phyloP scores from a whole-genome alignment of 2,888 invertebrate species.

The Conus canariensis region DNA sequence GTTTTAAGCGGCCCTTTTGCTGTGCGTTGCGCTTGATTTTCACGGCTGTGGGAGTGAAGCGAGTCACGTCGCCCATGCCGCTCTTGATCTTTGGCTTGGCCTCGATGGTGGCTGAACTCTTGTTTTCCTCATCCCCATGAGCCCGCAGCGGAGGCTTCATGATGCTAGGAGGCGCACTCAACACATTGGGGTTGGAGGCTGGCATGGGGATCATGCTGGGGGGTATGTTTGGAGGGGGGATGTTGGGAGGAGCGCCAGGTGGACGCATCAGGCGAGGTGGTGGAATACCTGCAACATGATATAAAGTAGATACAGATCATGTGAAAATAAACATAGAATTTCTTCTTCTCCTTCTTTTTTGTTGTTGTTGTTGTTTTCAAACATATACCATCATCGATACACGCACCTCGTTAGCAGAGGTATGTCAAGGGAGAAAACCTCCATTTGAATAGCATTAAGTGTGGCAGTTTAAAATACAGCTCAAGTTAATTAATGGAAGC shows the following conservation, averaged over 20 bases:
- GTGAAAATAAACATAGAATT: neutral
- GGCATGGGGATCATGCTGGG: conserved; percentile 55
- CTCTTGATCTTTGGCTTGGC: conserved; percentile 95
- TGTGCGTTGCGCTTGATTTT: conserved; percentile 90
- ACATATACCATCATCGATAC: no score
- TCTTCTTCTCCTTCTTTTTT: no score
- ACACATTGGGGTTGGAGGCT: conserved; percentile 84
- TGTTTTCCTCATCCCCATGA: conserved; percentile 68
- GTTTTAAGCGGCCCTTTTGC: conserved; percentile 69
- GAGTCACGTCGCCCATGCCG: conserved; percentile 88
- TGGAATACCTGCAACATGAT: conserved; percentile 63
- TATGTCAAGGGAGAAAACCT: no score
- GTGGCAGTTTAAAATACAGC: no score
- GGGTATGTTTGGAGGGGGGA: conserved; percentile 66
- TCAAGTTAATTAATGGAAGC: no score
- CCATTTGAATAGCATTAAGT: no score
- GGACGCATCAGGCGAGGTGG: conserved; percentile 74
- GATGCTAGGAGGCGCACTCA: conserved; percentile 90
- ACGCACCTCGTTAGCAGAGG: no score
- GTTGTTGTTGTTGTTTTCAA: neutral
- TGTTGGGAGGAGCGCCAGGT: conserved; percentile 72
- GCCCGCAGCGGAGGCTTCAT: conserved; percentile 78
- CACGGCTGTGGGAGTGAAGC: conserved; percentile 95
- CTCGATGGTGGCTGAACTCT: conserved; percentile 88
- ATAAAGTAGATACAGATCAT: no score